Percentiles rank a stretch among this genome's conserved stretches.
These are phyloP conservation scores for Galbula dea DNA, from an alignment of 2,113 vertebrate species.

Conservation along the genomic window DNA sequence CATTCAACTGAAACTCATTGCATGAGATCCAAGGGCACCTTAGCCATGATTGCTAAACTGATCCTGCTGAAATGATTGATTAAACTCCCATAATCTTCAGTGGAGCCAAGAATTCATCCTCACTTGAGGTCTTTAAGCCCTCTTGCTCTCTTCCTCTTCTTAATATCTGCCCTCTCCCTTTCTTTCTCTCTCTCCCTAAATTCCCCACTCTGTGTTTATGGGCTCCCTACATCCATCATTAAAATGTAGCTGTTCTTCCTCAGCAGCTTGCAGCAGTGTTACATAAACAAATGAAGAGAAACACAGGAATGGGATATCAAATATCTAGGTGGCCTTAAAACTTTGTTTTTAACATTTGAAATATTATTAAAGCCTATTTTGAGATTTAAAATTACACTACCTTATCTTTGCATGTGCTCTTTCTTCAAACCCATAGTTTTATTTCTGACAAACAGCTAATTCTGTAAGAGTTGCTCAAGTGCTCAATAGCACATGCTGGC, in stretches of 20 bases:
- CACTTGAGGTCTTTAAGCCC: background rate
- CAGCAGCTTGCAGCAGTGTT: background rate
- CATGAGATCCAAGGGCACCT: background rate
- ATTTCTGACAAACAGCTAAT: background rate
- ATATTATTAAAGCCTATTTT: background rate
- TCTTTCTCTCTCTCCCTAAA: background rate
- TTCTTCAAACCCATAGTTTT: background rate
- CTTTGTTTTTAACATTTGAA: background rate
- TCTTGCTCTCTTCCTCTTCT: background rate
- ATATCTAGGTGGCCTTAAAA: background rate
- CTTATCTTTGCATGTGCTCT: background rate
- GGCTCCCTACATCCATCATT: background rate
- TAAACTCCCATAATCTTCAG: background rate
- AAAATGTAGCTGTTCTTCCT: background rate
- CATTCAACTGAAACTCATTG: background rate
- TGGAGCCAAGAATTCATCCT: background rate
- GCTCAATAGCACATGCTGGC: background rate
- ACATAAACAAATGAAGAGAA: background rate
- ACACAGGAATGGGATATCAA: background rate
- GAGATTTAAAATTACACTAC: background rate
- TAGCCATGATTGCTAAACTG: background rate
- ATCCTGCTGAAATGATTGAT: background rate
- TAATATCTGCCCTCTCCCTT: background rate
- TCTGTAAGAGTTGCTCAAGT: background rate
- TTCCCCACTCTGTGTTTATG: background rate